Evolutionary conservation across 2,113 vertebrate species (phyloP), one percentile per base, ranked within the genome.

Genomic region (Cyprinodon variegatus): DNA sequence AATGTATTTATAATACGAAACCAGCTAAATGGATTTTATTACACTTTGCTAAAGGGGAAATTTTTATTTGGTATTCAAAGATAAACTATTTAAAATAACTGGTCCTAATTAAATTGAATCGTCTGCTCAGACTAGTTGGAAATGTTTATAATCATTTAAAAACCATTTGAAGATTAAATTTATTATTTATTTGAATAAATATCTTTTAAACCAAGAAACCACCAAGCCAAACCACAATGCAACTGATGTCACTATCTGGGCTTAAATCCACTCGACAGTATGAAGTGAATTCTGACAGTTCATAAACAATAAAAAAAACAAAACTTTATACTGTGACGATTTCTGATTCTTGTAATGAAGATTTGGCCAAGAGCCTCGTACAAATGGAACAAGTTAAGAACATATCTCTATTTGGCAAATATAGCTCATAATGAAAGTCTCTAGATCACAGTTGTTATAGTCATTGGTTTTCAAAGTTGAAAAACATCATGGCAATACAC

Each of bases 1-100:
- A 68, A 79, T 86, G 76, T 83, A 69, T 83, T 81, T 84, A 86
- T 77, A 84, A 79, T 72, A 76, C 63, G 39, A 72, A 70, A 17
- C 65, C 50, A 63, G 20, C 73, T 69, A 77, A 22, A 72, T 61
- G 37, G 46, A 79, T 0, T 68, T 84, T 77, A 17, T 69, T 41
- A 66, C 39, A 37, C 20, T n/a, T 12, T 40, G 53, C 61, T 70
- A 63, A 68, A 50, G 37, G 53, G 82, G 76, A 82, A 60, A 20
- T 46, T 57, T 22, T 36, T 76, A 68, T 61, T 69, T 71, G 83
- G 64, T 84, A 88, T 82, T 89, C 82, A 82, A 80, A 82, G 70
- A 78, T 66, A 46, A 77, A 50, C n/a, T 53, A 72, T 39, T 20
- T 77, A 57, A 41, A 57, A 57, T 57, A 8, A n/a, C 50, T 57